These are phyloP conservation scores for Steinernema scapterisci DNA, from an alignment of 2,888 invertebrate species.

Conservation along the genomic window DNA sequence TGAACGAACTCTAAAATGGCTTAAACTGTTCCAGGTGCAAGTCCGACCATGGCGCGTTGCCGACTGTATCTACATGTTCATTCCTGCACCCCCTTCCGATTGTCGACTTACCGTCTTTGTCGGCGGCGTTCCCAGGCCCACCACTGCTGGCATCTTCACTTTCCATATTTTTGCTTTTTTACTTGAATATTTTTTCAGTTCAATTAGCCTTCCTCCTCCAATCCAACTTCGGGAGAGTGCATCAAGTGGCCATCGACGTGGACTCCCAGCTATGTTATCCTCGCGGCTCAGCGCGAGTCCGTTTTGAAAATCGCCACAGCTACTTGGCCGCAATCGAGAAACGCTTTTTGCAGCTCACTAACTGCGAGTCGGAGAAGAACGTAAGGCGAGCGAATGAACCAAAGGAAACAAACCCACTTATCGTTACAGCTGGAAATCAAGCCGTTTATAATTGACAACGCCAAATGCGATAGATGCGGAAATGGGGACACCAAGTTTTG, in stretches of 20 bases:
- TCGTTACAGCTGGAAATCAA: constrained; percentile 10
- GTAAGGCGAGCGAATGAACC: neutral
- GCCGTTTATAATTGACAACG: neutral
- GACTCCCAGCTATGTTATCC: neutral
- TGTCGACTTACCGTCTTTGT: constrained; percentile 12
- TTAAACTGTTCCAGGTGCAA: neutral
- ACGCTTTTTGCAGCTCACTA: neutral
- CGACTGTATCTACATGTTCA: constrained; percentile 6
- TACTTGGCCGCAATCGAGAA: constrained; percentile 16
- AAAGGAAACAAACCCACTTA: neutral
- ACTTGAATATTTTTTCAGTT: neutral
- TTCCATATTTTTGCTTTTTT: neutral
- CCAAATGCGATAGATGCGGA: constrained; percentile 9
- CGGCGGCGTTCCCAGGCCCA: constrained; percentile 11
- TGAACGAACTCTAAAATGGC: too few relatives aligned
- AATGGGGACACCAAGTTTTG: neutral
- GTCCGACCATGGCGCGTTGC: neutral
- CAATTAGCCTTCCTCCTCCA: constrained; percentile 1
- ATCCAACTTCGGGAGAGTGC: constrained; percentile 9
- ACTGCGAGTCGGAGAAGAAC: neutral
- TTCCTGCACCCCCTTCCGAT: neutral
- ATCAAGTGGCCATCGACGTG: constrained; percentile 26
- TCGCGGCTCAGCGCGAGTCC: constrained; percentile 15
- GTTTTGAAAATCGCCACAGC: constrained; percentile 8
- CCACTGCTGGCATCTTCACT: neutral